Evolutionary conservation across 2,797 vertebrate species (phyloP).

Genomic region (Pipistrellus kuhlii): DNA sequence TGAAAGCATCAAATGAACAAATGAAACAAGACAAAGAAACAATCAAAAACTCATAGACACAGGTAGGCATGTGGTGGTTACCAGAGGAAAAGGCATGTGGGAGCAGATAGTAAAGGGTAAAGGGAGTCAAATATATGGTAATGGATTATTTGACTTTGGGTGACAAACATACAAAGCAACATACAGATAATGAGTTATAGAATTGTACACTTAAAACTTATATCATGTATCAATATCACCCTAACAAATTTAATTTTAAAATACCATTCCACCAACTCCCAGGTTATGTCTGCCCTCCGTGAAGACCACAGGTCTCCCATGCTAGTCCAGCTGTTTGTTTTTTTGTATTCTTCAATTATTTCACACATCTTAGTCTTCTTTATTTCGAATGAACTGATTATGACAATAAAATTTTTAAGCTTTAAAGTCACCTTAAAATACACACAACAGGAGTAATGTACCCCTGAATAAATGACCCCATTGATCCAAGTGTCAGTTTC

Average conservation of each 20-base stretch:
- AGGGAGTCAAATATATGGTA: background rate
- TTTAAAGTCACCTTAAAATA: background rate
- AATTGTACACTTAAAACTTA: background rate
- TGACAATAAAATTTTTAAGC: constrained; percentile 13
- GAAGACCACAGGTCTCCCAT: background rate
- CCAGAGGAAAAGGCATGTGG: background rate
- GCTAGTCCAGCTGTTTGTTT: background rate
- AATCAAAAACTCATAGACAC: background rate
- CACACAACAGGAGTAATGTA: background rate
- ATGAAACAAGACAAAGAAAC: background rate
- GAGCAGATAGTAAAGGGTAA: background rate
- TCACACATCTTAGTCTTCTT: background rate
- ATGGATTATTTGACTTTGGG: background rate
- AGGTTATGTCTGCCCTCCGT: background rate
- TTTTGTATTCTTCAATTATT: background rate
- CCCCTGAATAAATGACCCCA: background rate
- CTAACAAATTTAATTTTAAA: background rate
- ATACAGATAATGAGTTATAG: background rate
- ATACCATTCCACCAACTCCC: no score
- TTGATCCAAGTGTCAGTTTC: background rate
- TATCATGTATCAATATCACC: background rate
- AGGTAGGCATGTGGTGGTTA: background rate
- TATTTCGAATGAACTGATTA: background rate
- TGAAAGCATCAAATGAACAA: background rate
- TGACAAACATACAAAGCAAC: background rate